phyloP scores from a whole-genome alignment of 2,113 vertebrate genomes.

The Gambusia affinis region DNA sequence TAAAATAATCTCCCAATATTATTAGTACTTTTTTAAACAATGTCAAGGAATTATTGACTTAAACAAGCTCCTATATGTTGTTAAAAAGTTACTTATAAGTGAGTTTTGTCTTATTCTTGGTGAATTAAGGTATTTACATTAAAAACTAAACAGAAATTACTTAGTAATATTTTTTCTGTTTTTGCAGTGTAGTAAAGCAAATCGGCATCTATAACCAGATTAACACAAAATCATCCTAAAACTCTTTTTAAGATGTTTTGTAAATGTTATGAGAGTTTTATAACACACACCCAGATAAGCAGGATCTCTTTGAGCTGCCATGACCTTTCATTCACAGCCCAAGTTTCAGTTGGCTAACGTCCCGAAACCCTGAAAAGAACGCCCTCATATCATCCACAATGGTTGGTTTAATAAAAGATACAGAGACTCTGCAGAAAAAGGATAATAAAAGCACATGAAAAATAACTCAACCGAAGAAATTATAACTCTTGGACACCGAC shows the following conservation, averaged over 20 bases:
- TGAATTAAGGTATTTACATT: no score
- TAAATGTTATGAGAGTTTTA: neutral
- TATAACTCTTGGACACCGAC: neutral
- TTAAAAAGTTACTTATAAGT: no score
- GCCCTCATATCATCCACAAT: constrained; percentile 24
- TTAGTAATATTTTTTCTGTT: no score
- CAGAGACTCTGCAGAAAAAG: constrained; percentile 23
- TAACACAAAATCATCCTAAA: neutral
- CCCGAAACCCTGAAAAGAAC: constrained; percentile 28
- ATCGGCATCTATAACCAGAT: neutral
- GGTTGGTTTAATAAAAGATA: constrained; percentile 17
- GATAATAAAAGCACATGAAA: constrained; percentile 5
- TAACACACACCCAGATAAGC: neutral
- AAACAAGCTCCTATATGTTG: no score
- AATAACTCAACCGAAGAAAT: constrained; percentile 20
- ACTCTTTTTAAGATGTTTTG: no score
- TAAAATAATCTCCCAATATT: no score
- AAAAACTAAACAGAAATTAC: no score
- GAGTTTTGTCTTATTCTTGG: no score
- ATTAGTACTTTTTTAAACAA: no score
- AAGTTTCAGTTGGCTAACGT: constrained; percentile 46
- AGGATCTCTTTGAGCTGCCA: neutral
- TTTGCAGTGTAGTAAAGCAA: neutral
- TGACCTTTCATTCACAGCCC: constrained; percentile 5
- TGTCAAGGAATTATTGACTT: no score